Evolutionary conservation across 2,113 vertebrate genomes (phyloP).

Genomic region (Morone saxatilis): DNA sequence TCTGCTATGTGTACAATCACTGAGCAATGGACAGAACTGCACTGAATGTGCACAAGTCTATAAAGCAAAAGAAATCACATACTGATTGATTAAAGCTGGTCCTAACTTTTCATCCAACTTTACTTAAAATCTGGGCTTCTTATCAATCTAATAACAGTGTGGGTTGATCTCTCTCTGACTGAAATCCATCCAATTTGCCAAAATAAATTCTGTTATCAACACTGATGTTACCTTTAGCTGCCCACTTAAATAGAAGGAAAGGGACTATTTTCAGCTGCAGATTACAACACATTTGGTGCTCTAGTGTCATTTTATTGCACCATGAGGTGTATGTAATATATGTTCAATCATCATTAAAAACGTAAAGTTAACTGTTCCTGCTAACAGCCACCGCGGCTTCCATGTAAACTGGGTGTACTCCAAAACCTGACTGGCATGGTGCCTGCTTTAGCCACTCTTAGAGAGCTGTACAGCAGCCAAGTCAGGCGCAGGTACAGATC

Average conservation of each 20-base stretch:
- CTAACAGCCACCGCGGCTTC: background rate
- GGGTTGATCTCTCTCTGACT: background rate
- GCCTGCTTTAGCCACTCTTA: background rate
- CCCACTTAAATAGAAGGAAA: background rate
- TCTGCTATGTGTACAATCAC: background rate
- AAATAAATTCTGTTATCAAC: background rate
- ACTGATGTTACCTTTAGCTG: background rate
- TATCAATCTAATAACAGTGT: background rate
- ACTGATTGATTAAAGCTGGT: background rate
- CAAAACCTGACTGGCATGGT: background rate
- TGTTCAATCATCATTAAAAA: background rate
- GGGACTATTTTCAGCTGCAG: background rate
- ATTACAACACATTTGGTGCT: background rate
- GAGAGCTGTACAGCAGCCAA: constrained; percentile 10
- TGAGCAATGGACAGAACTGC: background rate
- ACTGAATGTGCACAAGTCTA: background rate
- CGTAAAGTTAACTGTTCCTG: background rate
- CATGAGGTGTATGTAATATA: background rate
- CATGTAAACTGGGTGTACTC: background rate
- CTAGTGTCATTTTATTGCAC: background rate
- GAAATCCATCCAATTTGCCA: background rate
- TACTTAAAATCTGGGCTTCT: background rate
- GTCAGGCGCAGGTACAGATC: constrained; percentile 15
- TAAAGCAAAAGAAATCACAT: background rate
- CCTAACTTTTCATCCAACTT: background rate